phyloP scores from a whole-genome alignment of 2,888 invertebrate genomes.

The Imbricaverruca yamaguchii region DNA sequence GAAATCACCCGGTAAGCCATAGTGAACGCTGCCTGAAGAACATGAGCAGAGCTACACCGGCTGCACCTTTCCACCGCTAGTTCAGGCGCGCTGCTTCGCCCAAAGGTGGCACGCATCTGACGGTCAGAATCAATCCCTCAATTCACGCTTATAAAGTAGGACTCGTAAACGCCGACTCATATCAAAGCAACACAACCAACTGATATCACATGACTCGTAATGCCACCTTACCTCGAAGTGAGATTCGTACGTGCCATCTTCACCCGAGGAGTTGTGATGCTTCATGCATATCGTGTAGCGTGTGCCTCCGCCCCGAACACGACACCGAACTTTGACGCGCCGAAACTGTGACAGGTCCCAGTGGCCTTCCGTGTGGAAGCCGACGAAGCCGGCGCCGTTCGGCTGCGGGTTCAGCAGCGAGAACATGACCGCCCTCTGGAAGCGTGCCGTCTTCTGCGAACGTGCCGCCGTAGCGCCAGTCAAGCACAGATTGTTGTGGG shows the following conservation, averaged over 20 bases:
- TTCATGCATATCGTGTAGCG: slow-evolving; percentile 55
- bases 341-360: slow-evolving; percentile 49
- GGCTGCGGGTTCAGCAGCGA: slow-evolving; percentile 57
- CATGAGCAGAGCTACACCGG: too few relatives aligned
- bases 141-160: too few relatives aligned
- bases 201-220: too few relatives aligned
- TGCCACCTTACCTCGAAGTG: slow-evolving; percentile 39
- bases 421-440: slow-evolving; percentile 56
- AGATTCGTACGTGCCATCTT: slow-evolving; percentile 55
- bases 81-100: too few relatives aligned
- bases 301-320: slow-evolving; percentile 53
- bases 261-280: slow-evolving; percentile 50
- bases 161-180: too few relatives aligned
- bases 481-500: not conserved
- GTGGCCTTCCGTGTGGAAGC: slow-evolving; percentile 48
- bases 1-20: too few relatives aligned
- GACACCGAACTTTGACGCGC: slow-evolving; percentile 49
- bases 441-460: slow-evolving; percentile 53
- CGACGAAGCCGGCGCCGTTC: slow-evolving; percentile 61
- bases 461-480: slow-evolving; percentile 30
- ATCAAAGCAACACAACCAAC: too few relatives aligned
- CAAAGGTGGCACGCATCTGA: too few relatives aligned
- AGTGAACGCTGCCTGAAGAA: too few relatives aligned
- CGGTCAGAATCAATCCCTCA: too few relatives aligned
- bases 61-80: too few relatives aligned